These are phyloP conservation scores for Nibea coibor DNA, from an alignment of 2,113 vertebrate genomes.

Conservation along the genomic window DNA sequence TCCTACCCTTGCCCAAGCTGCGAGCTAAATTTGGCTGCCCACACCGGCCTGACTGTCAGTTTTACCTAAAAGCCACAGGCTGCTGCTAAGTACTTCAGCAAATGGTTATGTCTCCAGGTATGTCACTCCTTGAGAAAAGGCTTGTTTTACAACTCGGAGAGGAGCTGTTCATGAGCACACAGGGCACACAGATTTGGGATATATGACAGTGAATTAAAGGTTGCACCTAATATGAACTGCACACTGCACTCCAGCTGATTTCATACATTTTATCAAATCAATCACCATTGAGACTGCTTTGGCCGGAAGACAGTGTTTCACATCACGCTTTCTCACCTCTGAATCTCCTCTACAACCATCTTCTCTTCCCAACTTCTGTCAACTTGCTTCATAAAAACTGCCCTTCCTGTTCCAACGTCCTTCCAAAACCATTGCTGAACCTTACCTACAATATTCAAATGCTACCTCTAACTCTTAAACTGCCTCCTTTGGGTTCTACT, in stretches of 20 bases:
- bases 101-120: conserved; percentile 12
- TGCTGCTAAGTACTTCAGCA: conserved; percentile 28
- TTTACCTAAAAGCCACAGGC: conserved; percentile 34
- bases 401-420: too few species aligned
- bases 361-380: neutral
- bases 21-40: conserved; percentile 27
- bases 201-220: neutral
- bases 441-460: neutral
- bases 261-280: neutral
- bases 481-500: neutral
- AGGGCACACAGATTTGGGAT: neutral
- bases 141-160: conserved; percentile 13
- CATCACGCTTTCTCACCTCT: neutral
- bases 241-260: neutral
- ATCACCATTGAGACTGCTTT: neutral
- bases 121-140: neutral
- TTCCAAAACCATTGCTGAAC: neutral
- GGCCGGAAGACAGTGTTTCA: neutral
- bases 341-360: neutral
- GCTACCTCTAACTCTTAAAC: neutral
- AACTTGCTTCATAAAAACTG: neutral
- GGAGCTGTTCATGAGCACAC: neutral
- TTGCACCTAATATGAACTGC: neutral
- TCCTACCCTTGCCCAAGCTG: neutral
- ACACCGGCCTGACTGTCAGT: conserved; percentile 27